Evolutionary conservation across 2,113 vertebrate genomes (phyloP).

Genomic region (Leptodactylus fuscus): DNA sequence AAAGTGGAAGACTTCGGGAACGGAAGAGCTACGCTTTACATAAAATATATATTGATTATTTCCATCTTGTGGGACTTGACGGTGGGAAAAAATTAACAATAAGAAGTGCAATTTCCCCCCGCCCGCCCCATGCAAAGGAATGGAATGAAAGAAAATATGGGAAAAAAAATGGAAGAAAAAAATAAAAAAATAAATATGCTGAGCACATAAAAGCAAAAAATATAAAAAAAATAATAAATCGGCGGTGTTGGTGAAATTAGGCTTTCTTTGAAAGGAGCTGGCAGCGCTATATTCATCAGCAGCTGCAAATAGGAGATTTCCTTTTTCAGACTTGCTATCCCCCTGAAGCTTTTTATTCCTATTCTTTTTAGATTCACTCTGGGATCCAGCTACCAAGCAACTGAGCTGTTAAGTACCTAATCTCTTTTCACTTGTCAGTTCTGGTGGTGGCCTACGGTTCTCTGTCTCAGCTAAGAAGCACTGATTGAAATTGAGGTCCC

Average conservation of each 20-base stretch:
- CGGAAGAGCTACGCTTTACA: conserved; percentile 18
- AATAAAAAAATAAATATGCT: conserved; percentile 21
- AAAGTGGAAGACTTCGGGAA: conserved; percentile 7
- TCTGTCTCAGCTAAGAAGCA: conserved; percentile 55
- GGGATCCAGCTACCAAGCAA: conserved; percentile 60
- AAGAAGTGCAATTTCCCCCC: background rate
- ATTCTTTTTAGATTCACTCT: conserved; percentile 55
- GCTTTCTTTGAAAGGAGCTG: conserved; percentile 59
- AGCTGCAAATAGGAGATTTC: conserved; percentile 61
- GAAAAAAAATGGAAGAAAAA: background rate
- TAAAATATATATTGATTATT: conserved; percentile 46
- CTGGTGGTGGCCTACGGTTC: conserved; percentile 60
- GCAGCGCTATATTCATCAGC: conserved; percentile 58
- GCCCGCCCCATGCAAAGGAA: conserved; percentile 1
- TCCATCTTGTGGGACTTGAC: background rate
- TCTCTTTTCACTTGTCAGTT: conserved; percentile 61
- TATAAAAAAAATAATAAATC: background rate
- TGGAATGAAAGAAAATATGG: conserved; percentile 8
- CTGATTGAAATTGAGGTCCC: conserved; percentile 60
- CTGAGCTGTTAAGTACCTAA: conserved; percentile 61
- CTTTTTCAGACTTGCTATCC: conserved; percentile 54
- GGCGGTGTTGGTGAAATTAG: conserved; percentile 28
- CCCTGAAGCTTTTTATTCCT: conserved; percentile 52
- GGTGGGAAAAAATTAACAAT: background rate
- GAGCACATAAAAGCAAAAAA: conserved; percentile 44